These are phyloP conservation scores for Mus pahari DNA, from an alignment of 2,113 vertebrate species.

Conservation along the genomic window DNA sequence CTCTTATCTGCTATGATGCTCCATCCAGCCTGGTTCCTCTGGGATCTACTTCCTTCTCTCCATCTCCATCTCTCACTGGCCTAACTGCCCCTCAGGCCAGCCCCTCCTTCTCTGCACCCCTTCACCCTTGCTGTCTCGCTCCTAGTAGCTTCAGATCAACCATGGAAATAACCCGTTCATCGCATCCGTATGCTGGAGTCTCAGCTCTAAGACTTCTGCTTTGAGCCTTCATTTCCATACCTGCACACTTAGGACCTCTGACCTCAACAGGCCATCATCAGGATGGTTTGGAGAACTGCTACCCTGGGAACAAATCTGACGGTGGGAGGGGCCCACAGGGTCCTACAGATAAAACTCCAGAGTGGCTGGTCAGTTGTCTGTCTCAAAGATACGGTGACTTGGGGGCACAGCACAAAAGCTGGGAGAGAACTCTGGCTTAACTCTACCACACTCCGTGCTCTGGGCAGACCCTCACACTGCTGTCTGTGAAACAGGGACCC, in stretches of 20 bases:
- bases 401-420: neutral
- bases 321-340: too few species aligned
- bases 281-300: too few species aligned
- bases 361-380: neutral
- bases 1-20: neutral
- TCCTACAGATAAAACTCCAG: neutral
- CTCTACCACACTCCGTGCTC: neutral
- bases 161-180: rapidly evolving
- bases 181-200: neutral
- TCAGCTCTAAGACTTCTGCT: neutral
- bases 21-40: too few species aligned
- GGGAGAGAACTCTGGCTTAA: neutral
- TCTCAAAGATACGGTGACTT: neutral
- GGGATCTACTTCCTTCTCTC: neutral
- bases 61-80: neutral
- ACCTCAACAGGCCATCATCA: neutral
- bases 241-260: rapidly evolving
- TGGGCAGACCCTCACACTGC: neutral
- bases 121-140: neutral
- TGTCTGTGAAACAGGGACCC: neutral
- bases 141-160: neutral
- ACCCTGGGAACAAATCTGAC: rapidly evolving
- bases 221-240: neutral
- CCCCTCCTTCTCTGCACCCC: neutral
- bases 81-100: neutral